phyloP scores from a whole-genome alignment of 2,113 vertebrate genomes.

The Gavialis gangeticus region DNA sequence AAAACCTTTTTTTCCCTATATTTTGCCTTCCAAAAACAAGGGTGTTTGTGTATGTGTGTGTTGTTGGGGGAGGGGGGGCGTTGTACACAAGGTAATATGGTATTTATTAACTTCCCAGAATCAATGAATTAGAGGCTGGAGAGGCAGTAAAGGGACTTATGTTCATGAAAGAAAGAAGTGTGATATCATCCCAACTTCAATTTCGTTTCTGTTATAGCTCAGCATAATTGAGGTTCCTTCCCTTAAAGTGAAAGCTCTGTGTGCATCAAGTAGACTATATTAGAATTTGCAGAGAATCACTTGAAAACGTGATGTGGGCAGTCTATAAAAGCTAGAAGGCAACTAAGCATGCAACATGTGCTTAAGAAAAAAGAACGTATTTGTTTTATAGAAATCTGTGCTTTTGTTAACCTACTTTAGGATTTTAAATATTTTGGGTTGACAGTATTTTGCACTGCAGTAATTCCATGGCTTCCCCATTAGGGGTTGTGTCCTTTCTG shows the following conservation, averaged over 20 bases:
- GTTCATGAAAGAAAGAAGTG: not conserved
- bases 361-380: not conserved
- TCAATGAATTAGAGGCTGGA: slow-evolving; percentile 5
- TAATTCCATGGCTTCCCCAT: not conserved
- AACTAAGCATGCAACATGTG: not conserved
- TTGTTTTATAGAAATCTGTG: fast-evolving
- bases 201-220: not conserved
- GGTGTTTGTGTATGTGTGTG: too few relatives aligned
- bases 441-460: not conserved
- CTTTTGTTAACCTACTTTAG: not conserved
- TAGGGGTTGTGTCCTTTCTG: not conserved
- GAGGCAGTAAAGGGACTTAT: slow-evolving; percentile 26
- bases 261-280: too few relatives aligned
- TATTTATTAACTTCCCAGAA: not conserved
- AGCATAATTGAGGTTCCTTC: not conserved
- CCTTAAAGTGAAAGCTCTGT: not conserved
- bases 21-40: too few relatives aligned
- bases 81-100: not conserved
- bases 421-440: not conserved
- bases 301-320: not conserved
- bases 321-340: not conserved
- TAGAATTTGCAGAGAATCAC: not conserved
- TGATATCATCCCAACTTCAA: slow-evolving; percentile 8
- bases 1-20: too few relatives aligned
- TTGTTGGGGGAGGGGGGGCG: too few relatives aligned